A percentile compares a stretch with the other conserved stretches of the same genome.
Evolutionary conservation across 2,797 vertebrate genomes (phyloP).

Genomic region (Gallinago stenura): DNA sequence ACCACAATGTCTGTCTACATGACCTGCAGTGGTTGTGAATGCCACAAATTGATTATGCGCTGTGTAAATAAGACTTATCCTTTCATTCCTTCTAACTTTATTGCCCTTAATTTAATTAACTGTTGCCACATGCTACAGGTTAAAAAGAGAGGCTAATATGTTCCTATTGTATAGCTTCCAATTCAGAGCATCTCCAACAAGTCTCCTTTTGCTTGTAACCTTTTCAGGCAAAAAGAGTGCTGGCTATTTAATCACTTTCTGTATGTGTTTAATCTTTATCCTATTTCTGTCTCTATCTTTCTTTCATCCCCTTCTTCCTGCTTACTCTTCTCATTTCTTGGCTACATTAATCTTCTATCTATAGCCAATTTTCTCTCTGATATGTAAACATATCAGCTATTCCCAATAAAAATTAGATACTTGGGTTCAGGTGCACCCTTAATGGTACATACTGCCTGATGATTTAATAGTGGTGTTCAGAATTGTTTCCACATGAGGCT

Average conservation of each 20-base stretch:
- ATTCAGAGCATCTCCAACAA: neutral
- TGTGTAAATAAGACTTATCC: neutral
- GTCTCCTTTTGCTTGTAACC: neutral
- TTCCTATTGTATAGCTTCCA: neutral
- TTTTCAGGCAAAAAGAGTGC: neutral
- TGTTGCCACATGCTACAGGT: neutral
- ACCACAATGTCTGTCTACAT: slow-evolving; percentile 8
- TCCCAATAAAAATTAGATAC: neutral
- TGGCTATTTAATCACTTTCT: neutral
- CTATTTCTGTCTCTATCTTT: neutral
- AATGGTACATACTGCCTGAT: neutral
- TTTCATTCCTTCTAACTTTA: slow-evolving; percentile 33
- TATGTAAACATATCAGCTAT: neutral
- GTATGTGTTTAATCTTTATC: neutral
- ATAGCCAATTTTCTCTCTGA: neutral
- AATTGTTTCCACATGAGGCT: neutral
- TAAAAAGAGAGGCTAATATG: neutral
- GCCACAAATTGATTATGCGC: slow-evolving; percentile 6
- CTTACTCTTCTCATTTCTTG: neutral
- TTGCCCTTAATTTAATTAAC: slow-evolving; percentile 33
- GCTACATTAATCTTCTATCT: neutral
- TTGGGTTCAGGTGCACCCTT: neutral
- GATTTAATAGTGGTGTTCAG: neutral
- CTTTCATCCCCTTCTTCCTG: neutral
- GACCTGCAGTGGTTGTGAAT: slow-evolving; percentile 18